Conservation (phyloP, 2,888 invertebrate genomes). For the Cheilosia urbana region DNA sequence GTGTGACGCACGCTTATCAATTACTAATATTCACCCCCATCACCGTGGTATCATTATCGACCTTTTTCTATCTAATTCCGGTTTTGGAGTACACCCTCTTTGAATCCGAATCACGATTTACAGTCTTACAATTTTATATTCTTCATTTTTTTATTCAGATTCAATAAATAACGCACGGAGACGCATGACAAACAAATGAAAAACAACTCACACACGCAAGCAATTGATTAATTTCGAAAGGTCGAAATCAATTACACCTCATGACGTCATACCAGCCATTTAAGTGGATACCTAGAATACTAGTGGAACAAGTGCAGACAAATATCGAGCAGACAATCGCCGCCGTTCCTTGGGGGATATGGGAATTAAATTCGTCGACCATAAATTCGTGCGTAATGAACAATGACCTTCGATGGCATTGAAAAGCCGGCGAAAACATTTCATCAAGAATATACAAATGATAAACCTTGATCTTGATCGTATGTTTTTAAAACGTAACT, state of each 20-base stretch:
- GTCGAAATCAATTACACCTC: constrained; percentile 32
- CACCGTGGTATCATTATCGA: no score
- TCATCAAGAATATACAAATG: constrained; percentile 13
- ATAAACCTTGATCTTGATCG: constrained; percentile 47
- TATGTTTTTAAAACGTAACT: not conserved
- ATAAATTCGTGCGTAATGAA: not conserved
- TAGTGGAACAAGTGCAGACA: not conserved
- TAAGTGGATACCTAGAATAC: not conserved
- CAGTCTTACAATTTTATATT: not conserved
- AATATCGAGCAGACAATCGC: no score
- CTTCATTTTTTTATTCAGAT: constrained; percentile 12
- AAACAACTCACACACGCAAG: constrained; percentile 30
- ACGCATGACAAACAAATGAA: constrained; percentile 41
- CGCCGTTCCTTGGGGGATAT: no score
- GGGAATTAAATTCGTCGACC: no score
- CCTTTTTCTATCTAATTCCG: no score
- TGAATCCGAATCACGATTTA: no score
- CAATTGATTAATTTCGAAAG: constrained; percentile 36
- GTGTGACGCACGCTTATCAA: no score
- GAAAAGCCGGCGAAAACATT: constrained; percentile 50
- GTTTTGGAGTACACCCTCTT: no score
- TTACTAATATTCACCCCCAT: no score
- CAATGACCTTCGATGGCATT: constrained; percentile 57
- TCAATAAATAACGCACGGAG: constrained; percentile 20
- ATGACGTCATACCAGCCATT: constrained; percentile 40